Percentiles rank a stretch among this genome's conserved stretches.
Conservation (phyloP, 2,113 vertebrate genomes). For the Chaenocephalus aceratus region DNA sequence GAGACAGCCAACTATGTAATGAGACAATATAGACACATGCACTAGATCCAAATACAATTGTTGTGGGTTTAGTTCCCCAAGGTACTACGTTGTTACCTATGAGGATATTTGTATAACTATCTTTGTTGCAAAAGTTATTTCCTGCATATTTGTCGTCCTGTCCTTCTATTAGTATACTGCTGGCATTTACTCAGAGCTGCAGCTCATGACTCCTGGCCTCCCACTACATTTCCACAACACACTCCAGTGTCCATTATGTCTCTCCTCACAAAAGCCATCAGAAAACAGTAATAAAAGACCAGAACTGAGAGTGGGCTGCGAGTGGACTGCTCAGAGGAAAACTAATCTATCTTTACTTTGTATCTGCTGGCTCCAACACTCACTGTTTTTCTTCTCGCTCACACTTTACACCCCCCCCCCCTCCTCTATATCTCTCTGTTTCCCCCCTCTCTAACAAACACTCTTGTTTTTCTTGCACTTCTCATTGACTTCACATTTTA, state of each 20-base stretch:
- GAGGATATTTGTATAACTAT: conserved; percentile 7
- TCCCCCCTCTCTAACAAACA: conserved; percentile 36
- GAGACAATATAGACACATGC: conserved; percentile 31
- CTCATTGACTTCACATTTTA: conserved; percentile 51
- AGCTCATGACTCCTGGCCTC: conserved; percentile 63
- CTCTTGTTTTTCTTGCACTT: conserved; percentile 62
- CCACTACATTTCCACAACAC: conserved; percentile 60
- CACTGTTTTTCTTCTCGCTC: conserved; percentile 63
- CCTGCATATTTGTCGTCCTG: conserved; percentile 38
- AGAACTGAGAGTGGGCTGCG: conserved; percentile 62
- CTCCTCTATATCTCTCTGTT: not conserved
- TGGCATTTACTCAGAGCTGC: conserved; percentile 67
- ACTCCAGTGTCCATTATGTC: conserved; percentile 60
- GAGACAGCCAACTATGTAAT: conserved; percentile 48
- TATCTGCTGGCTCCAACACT: conserved; percentile 67
- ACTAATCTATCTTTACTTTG: conserved; percentile 76
- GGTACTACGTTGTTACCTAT: not conserved
- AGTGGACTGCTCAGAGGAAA: conserved; percentile 72
- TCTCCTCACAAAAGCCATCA: conserved; percentile 66
- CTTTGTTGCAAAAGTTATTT: conserved; percentile 42
- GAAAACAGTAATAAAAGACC: conserved; percentile 73
- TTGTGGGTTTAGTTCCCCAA: conserved; percentile 31
- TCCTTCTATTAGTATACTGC: conserved; percentile 46
- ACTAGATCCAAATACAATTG: conserved; percentile 55
- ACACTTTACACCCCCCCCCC: conserved; percentile 45